A percentile compares a stretch with the other conserved stretches of the same genome.
These are phyloP conservation scores for Callocephalon fimbriatum DNA, from an alignment of 2,113 vertebrate species.

Conservation along the genomic window DNA sequence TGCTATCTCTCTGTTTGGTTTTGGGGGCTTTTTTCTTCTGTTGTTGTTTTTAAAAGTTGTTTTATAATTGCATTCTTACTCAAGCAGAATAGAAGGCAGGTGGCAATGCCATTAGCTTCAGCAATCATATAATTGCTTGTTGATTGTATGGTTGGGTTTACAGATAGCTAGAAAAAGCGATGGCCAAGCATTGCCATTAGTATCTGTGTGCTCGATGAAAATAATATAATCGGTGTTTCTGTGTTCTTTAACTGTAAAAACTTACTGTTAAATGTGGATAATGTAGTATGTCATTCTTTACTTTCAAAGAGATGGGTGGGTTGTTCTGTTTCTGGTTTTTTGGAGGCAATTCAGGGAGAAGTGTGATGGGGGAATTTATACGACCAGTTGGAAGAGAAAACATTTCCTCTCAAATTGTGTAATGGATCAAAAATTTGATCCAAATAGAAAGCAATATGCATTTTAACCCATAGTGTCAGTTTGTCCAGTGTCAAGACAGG, in stretches of 20 bases:
- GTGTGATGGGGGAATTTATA: background rate
- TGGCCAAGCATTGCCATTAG: background rate
- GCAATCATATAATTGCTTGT: background rate
- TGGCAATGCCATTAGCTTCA: background rate
- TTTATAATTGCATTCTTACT: background rate
- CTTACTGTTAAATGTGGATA: background rate
- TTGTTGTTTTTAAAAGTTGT: background rate
- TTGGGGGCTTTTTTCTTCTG: background rate
- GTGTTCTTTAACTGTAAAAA: background rate
- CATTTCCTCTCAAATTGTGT: background rate
- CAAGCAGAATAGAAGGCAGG: background rate
- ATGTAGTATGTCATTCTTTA: background rate
- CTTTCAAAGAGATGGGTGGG: background rate
- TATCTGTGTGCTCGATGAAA: background rate
- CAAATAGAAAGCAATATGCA: background rate
- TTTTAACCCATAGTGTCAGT: background rate
- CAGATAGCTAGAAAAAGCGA: background rate
- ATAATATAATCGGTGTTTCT: background rate
- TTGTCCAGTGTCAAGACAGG: background rate
- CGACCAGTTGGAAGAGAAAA: background rate
- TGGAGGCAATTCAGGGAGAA: background rate
- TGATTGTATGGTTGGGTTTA: background rate
- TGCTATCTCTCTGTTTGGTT: background rate
- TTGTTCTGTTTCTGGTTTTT: background rate
- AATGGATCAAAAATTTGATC: background rate